phyloP scores from a whole-genome alignment of 2,888 invertebrate genomes.

The Onthophagus sagittarius region DNA sequence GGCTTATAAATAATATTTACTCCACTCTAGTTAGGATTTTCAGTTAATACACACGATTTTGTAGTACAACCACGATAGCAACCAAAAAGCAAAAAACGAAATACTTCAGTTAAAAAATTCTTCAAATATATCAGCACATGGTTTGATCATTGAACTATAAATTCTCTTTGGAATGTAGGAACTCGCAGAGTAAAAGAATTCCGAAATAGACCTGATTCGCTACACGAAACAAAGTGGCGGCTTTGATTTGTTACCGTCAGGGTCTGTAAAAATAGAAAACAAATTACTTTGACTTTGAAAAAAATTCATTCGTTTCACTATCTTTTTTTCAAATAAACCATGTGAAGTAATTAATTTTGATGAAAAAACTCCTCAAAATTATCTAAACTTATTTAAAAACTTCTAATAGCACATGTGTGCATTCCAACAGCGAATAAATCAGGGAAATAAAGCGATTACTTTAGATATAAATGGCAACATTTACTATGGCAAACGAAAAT shows the following conservation, averaged over 20 bases:
- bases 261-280: not conserved
- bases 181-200: not conserved
- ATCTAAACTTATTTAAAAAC: not conserved
- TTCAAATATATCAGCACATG: not conserved
- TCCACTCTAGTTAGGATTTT: not conserved
- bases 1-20: not conserved
- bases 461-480: not conserved
- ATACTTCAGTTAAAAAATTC: not conserved
- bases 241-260: not conserved
- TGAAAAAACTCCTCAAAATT: not conserved
- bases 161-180: not conserved
- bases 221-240: not conserved
- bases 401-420: too few species aligned
- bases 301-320: not conserved
- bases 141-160: not conserved
- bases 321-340: not conserved
- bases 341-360: not conserved
- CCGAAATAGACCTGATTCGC: not conserved
- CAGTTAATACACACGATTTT: not conserved
- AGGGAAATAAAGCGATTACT: not conserved
- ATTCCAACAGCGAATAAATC: too few species aligned
- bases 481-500: not conserved
- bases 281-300: not conserved
- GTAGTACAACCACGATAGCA: too few species aligned
- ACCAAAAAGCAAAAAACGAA: not conserved